Evolutionary conservation across 2,797 vertebrate species (phyloP), one percentile per base, ranked within the genome.

Genomic region (Sphaeramia orbicularis): DNA sequence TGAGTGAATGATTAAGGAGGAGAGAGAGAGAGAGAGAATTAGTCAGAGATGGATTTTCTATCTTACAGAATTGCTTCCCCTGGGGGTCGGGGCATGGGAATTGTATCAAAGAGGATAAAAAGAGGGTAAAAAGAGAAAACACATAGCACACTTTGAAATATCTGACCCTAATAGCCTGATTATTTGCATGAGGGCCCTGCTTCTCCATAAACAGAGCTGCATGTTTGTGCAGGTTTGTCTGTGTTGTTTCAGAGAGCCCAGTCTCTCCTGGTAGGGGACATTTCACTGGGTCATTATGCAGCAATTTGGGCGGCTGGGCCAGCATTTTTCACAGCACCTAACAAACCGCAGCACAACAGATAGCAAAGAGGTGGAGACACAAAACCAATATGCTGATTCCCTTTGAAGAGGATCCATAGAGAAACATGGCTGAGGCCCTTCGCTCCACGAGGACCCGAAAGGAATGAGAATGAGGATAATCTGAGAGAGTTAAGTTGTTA

Each of bases 161-260:
- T 89, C 60, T 81, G 63, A 86, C 80, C 78, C 83, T 76, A 86
- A 87, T 72, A 76, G 78, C 66, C 67, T 30, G 55, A 86, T 83
- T 87, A 84, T 89, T 90, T 87, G 83, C 86, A 86, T 24, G 54
- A 74, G 61, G 61, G 52, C 59, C 66, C 60, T 69, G 72, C 74
- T 59, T 58, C 65, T 82, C 51, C 47, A 60, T 58, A 69, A 82
- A 78, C 77, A 80, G 64, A 72, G 66, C 74, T 58, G 69, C 53
- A 38, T 88, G 85, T 89, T 89, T 92, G 57, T 80, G 66, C 71
- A 80, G 78, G 84, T 88, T 78, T 57, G 76, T 69, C 81, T 77
- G 66, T 91, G 92, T 92, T 92, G 82, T 89, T 92, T 89, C 74
- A 90, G 87, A 74, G 59, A 66, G 40, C 41, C 38, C 50, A 43